These are phyloP conservation scores for Daubentonia madagascariensis DNA, from an alignment of 2,113 vertebrate species.

Conservation along the genomic window DNA sequence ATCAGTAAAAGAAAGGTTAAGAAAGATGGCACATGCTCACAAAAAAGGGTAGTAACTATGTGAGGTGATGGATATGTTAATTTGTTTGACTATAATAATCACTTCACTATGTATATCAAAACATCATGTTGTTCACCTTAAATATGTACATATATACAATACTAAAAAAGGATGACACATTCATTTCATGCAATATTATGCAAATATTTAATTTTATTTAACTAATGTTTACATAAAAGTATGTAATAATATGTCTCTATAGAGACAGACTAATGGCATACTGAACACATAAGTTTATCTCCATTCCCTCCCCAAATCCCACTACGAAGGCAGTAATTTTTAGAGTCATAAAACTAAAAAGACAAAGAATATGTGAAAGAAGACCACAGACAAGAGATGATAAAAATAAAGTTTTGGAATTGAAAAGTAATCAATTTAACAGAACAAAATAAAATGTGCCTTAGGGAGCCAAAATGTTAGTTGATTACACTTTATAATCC, in stretches of 20 bases:
- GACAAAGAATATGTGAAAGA: neutral
- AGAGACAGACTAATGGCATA: neutral
- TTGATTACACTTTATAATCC: neutral
- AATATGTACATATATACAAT: neutral
- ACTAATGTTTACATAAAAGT: neutral
- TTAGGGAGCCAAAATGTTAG: neutral
- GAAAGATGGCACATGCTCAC: neutral
- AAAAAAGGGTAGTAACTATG: neutral
- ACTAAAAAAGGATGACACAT: neutral
- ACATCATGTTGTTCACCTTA: neutral
- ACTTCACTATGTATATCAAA: neutral
- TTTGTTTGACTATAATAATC: neutral
- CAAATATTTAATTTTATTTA: neutral
- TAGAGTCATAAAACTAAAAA: neutral
- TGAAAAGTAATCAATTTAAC: neutral
- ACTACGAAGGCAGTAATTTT: neutral
- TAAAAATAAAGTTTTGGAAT: constrained; percentile 26
- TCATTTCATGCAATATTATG: neutral
- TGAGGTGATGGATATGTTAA: neutral
- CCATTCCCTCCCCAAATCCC: neutral
- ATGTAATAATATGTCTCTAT: neutral
- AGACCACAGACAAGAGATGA: neutral
- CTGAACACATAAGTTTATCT: neutral
- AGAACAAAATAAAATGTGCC: neutral
- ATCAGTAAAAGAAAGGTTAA: neutral